A percentile compares a stretch with the other conserved stretches of the same genome.
Conservation (phyloP, 2,888 invertebrate species). For the Gandaritis pyraliata region DNA sequence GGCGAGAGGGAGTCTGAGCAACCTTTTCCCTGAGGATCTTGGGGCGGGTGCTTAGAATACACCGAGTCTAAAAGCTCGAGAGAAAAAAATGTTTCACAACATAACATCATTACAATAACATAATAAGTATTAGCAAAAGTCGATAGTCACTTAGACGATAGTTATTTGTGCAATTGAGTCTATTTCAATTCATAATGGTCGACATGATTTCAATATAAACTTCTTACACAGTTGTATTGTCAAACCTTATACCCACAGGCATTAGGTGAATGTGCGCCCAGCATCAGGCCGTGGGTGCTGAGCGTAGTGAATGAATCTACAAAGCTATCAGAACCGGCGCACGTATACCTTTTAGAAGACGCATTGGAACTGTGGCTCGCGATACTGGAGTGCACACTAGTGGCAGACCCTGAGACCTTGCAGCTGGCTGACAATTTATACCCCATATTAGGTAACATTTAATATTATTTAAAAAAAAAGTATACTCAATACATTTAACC, state of each 20-base stretch:
- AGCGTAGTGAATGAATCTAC: conserved; percentile 84
- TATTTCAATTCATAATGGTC: too few relatives aligned
- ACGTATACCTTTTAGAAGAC: conserved; percentile 96
- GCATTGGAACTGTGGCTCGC: conserved; percentile 95
- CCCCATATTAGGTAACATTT: conserved; percentile 87
- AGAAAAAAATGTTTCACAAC: too few relatives aligned
- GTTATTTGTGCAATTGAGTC: too few relatives aligned
- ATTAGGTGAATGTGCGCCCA: conserved; percentile 84
- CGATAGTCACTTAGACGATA: too few relatives aligned
- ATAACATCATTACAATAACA: too few relatives aligned
- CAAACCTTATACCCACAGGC: conserved; percentile 62
- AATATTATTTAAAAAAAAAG: not conserved
- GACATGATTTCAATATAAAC: too few relatives aligned
- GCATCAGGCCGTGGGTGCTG: conserved; percentile 86
- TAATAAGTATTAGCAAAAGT: too few relatives aligned
- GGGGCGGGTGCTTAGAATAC: too few relatives aligned
- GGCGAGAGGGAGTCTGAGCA: too few relatives aligned
- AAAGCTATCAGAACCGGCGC: conserved; percentile 90
- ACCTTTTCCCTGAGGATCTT: too few relatives aligned
- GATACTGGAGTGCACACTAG: conserved; percentile 89
- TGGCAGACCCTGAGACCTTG: conserved; percentile 86
- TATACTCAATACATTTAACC: too few relatives aligned
- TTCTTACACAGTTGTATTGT: not conserved
- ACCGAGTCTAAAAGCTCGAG: too few relatives aligned
- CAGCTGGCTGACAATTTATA: conserved; percentile 90